Evolutionary conservation across 2,888 invertebrate genomes (phyloP).

Genomic region (Disparrhopalites patrizii): DNA sequence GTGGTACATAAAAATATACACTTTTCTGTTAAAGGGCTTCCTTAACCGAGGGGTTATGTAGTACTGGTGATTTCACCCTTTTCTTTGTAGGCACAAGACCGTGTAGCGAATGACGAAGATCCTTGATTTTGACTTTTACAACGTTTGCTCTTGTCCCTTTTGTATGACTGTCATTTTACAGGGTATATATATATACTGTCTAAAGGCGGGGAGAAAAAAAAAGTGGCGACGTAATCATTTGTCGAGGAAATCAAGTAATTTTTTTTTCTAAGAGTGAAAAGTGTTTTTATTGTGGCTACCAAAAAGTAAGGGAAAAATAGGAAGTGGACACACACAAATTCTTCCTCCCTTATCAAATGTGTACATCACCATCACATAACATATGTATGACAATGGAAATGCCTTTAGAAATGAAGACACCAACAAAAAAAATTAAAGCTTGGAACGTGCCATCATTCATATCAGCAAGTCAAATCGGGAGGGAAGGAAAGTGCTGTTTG

Average conservation of each 20-base stretch:
- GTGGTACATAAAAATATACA: too few species aligned
- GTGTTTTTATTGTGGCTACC: too few species aligned
- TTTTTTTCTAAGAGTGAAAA: too few species aligned
- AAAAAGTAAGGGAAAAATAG: too few species aligned
- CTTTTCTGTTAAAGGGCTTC: too few species aligned
- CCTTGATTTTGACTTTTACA: slow-evolving; percentile 22
- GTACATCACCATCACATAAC: too few species aligned
- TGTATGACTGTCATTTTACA: slow-evolving; percentile 4
- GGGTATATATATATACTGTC: too few species aligned
- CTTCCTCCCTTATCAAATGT: background rate
- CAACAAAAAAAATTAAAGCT: too few species aligned
- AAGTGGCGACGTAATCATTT: background rate
- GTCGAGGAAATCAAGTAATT: background rate
- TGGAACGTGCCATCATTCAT: slow-evolving; percentile 7
- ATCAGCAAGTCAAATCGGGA: slow-evolving; percentile 7
- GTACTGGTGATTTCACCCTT: too few species aligned
- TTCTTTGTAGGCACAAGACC: too few species aligned
- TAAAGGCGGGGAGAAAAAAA: background rate
- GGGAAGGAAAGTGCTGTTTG: slow-evolving; percentile 31
- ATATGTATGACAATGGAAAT: background rate
- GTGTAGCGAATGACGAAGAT: too few species aligned
- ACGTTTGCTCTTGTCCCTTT: background rate
- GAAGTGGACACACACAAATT: background rate
- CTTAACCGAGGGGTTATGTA: too few species aligned
- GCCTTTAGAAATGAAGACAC: background rate